phyloP scores from a whole-genome alignment of 1,140 invertebrate species.

The Drosophila truncata region DNA sequence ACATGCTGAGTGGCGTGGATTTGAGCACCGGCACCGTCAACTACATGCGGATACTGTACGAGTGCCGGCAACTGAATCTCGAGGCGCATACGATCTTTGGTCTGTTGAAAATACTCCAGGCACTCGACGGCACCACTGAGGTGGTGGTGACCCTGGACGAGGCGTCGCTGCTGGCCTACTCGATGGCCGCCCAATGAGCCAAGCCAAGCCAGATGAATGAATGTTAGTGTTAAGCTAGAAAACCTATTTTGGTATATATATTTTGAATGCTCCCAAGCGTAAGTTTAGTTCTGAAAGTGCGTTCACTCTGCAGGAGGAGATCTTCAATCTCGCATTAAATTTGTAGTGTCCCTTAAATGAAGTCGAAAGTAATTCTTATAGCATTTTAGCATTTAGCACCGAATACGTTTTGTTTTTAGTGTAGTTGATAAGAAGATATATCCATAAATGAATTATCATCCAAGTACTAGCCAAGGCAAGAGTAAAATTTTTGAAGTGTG shows the following conservation, averaged over 20 bases:
- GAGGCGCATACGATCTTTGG: slow-evolving; percentile 78
- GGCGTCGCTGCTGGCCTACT: slow-evolving; percentile 26
- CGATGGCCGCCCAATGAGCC: slow-evolving; percentile 23
- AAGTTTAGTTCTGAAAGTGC: neutral
- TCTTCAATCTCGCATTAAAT: neutral
- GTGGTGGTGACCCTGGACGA: slow-evolving; percentile 22
- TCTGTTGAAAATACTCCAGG: slow-evolving; percentile 82
- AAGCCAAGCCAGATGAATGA: neutral
- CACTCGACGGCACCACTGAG: slow-evolving; percentile 23
- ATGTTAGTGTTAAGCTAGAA: slow-evolving; percentile 2
- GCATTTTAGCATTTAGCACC: neutral
- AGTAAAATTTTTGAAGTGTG: neutral
- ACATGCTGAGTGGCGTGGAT: slow-evolving; percentile 80
- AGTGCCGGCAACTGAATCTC: slow-evolving; percentile 76
- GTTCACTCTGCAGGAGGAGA: neutral
- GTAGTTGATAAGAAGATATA: no score
- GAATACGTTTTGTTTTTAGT: neutral
- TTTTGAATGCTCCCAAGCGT: neutral
- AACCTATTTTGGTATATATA: neutral
- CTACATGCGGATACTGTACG: slow-evolving; percentile 79
- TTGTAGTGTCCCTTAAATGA: neutral
- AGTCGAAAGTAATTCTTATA: neutral
- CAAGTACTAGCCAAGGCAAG: no score
- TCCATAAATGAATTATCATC: no score
- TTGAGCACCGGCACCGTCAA: slow-evolving; percentile 64